A percentile compares a stretch with the other conserved stretches of the same genome.
Evolutionary conservation across 2,113 vertebrate genomes (phyloP).

Genomic region (Triplophysa dalaica): DNA sequence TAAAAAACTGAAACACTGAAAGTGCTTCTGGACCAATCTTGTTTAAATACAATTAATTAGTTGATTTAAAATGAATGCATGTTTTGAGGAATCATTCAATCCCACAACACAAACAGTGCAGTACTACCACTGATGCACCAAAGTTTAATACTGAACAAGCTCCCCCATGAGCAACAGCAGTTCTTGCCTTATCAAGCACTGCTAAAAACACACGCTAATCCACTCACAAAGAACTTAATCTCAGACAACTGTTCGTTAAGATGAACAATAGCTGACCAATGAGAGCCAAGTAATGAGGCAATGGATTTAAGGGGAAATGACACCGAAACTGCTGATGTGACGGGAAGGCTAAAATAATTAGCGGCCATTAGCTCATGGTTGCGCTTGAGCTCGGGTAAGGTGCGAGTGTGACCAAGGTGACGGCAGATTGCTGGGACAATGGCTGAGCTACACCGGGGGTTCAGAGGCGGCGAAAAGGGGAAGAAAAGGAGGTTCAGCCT

Average conservation of each 20-base stretch:
- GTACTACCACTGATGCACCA: too few relatives aligned
- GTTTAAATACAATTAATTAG: too few relatives aligned
- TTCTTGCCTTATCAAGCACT: too few relatives aligned
- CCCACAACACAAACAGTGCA: too few relatives aligned
- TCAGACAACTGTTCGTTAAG: not conserved
- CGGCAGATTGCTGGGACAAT: slow-evolving; percentile 96
- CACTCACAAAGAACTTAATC: too few relatives aligned
- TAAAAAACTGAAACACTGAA: too few relatives aligned
- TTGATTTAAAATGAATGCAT: too few relatives aligned
- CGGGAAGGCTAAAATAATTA: slow-evolving; percentile 88
- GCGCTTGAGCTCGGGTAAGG: slow-evolving; percentile 47
- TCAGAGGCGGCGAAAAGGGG: slow-evolving; percentile 38
- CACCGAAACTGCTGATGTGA: slow-evolving; percentile 13
- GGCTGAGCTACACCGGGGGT: slow-evolving; percentile 68
- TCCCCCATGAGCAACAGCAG: too few relatives aligned
- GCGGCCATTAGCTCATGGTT: slow-evolving; percentile 76
- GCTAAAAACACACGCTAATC: too few relatives aligned
- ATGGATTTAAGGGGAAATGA: slow-evolving; percentile 18
- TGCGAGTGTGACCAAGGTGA: slow-evolving; percentile 61
- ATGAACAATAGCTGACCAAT: slow-evolving; percentile 41
- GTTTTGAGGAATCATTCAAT: too few relatives aligned
- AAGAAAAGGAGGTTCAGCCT: slow-evolving; percentile 74
- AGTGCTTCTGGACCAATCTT: too few relatives aligned
- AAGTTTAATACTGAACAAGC: too few relatives aligned
- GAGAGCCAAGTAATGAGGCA: slow-evolving; percentile 3